Percentiles rank a stretch among this genome's conserved stretches.
Conservation (phyloP, 2,113 vertebrate species). For the Pontoporia blainvillei region DNA sequence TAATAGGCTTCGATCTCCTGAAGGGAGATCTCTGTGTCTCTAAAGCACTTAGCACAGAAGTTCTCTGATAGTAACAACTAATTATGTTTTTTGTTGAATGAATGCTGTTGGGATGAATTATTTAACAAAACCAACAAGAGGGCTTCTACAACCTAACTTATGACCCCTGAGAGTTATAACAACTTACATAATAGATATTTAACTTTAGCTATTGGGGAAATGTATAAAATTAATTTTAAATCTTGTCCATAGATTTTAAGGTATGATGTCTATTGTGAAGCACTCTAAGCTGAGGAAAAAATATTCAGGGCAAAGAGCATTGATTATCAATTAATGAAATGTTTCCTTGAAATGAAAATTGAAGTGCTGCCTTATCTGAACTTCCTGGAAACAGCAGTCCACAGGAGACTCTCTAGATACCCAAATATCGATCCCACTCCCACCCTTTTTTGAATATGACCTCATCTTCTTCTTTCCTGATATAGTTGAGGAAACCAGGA, state of each 20-base stretch:
- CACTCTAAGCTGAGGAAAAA: constrained; percentile 3
- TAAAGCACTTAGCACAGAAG: neutral
- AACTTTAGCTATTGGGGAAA: neutral
- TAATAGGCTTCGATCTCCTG: neutral
- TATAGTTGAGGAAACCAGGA: neutral
- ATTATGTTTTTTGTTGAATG: neutral
- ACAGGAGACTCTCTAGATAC: neutral
- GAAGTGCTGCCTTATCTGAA: neutral
- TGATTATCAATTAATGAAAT: constrained; percentile 55
- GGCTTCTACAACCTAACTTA: neutral
- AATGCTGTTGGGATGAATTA: constrained; percentile 12
- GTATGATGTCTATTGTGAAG: neutral
- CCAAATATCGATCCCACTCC: neutral
- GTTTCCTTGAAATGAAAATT: constrained; percentile 51
- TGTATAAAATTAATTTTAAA: constrained; percentile 23
- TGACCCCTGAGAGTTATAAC: neutral
- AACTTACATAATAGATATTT: constrained; percentile 25
- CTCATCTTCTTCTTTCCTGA: neutral
- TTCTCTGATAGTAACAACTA: neutral
- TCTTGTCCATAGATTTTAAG: neutral
- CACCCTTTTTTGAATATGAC: neutral
- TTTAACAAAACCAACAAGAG: neutral
- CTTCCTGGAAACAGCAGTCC: neutral
- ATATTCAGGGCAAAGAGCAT: neutral
- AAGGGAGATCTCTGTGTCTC: neutral